Conservation (phyloP, 2,888 invertebrate species). For the Eupithecia centaureata region DNA sequence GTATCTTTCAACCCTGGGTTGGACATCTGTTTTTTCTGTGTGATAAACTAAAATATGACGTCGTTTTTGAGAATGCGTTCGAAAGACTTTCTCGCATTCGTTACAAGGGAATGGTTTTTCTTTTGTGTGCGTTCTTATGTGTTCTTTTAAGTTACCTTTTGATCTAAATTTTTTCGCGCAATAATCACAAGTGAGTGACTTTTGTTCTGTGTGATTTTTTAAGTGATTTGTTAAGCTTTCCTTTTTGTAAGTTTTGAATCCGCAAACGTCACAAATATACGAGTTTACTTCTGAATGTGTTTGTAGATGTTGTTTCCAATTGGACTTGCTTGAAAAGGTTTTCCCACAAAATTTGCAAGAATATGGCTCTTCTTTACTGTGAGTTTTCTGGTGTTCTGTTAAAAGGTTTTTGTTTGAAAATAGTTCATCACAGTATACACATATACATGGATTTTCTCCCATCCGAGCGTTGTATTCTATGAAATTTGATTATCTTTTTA, state of each 20-base stretch:
- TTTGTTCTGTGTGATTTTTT: constrained; percentile 1
- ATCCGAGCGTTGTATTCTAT: not conserved
- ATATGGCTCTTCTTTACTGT: not conserved
- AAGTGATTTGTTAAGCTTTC: not conserved
- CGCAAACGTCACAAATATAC: not conserved
- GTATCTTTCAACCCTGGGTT: not conserved
- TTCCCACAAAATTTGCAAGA: not conserved
- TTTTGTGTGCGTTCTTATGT: constrained; percentile 6
- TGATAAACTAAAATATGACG: constrained; percentile 2
- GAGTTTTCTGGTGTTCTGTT: constrained; percentile 1
- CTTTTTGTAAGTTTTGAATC: not conserved
- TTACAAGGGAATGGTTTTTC: not conserved
- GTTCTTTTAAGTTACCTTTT: not conserved
- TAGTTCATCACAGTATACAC: not conserved
- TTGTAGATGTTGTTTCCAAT: not conserved
- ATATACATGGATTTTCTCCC: not conserved
- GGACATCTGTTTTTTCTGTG: constrained; percentile 3
- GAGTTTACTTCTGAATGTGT: not conserved
- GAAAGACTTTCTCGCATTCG: not conserved
- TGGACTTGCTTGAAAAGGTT: not conserved
- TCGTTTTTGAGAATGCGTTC: not conserved
- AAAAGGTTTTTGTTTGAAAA: not conserved
- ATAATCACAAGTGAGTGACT: not conserved
- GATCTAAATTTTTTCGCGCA: constrained; percentile 8
- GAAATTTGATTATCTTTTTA: not conserved